A percentile compares a stretch with the other conserved stretches of the same genome.
Conservation (phyloP, 1,140 invertebrate genomes). For the Oncopodura yosiiana region DNA sequence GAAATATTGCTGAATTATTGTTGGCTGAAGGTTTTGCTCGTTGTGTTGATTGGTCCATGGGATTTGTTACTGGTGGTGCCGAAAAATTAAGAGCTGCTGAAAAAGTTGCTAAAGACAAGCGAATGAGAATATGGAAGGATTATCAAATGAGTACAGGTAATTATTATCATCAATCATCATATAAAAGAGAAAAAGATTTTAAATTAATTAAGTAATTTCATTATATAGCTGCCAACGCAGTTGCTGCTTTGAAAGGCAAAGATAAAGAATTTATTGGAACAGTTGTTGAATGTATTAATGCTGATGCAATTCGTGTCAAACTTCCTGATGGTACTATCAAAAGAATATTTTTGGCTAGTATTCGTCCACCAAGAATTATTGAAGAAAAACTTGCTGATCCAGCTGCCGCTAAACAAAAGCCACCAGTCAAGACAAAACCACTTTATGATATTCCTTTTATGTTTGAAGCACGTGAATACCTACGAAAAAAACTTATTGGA, state of each 20-base stretch:
- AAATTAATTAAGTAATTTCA: no score
- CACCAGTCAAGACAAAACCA: conserved; percentile 42
- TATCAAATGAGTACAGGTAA: conserved; percentile 43
- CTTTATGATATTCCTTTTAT: conserved; percentile 97
- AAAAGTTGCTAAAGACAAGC: conserved; percentile 75
- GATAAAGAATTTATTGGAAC: conserved; percentile 75
- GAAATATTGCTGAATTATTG: conserved; percentile 90
- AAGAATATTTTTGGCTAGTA: conserved; percentile 92
- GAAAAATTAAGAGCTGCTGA: conserved; percentile 77
- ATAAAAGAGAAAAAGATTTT: no score
- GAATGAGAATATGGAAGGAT: conserved; percentile 79
- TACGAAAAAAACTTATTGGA: conserved; percentile 90
- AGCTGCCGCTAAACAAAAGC: neutral
- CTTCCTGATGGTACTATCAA: conserved; percentile 63
- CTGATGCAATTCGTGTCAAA: conserved; percentile 82
- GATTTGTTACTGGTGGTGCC: conserved; percentile 66
- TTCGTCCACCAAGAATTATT: conserved; percentile 73
- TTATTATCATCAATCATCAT: no score
- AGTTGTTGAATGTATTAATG: conserved; percentile 87
- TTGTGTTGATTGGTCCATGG: conserved; percentile 97
- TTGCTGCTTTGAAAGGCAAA: conserved; percentile 45
- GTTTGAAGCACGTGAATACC: conserved; percentile 94
- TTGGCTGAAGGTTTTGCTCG: conserved; percentile 84
- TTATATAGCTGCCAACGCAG: neutral
- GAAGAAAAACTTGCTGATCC: neutral